These are phyloP conservation scores for Bombus difficillimus DNA, from an alignment of 1,140 invertebrate species.

Conservation along the genomic window DNA sequence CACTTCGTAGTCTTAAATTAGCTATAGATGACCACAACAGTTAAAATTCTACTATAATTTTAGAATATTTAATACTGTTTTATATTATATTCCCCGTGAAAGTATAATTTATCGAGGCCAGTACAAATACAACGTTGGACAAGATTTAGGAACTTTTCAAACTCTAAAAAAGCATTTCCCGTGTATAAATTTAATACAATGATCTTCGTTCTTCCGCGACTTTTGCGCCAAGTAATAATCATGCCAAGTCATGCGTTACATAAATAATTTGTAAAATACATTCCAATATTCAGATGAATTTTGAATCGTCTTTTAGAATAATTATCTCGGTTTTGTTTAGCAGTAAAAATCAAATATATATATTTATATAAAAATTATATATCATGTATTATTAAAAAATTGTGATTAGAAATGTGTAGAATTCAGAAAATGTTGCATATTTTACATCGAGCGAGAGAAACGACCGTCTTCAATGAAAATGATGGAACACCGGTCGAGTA, in stretches of 20 bases:
- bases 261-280: not conserved
- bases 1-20: not conserved
- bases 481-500: slow-evolving; percentile 5
- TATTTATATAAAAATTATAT: too few species aligned
- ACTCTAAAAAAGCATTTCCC: not conserved
- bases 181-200: not conserved
- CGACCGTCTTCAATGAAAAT: slow-evolving; percentile 32
- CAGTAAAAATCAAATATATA: not conserved
- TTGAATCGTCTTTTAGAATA: not conserved
- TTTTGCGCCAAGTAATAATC: not conserved
- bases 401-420: too few species aligned
- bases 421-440: not conserved
- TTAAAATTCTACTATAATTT: not conserved
- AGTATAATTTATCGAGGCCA: not conserved
- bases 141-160: not conserved
- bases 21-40: not conserved
- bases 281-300: not conserved
- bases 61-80: not conserved
- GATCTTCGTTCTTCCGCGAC: not conserved
- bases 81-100: not conserved
- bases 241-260: not conserved
- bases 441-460: not conserved
- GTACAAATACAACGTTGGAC: not conserved
- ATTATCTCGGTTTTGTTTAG: not conserved
- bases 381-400: too few species aligned